Evolutionary conservation across 2,797 vertebrate species (phyloP), one percentile per base, ranked within the genome.

Genomic region (Diplodus sargus): DNA sequence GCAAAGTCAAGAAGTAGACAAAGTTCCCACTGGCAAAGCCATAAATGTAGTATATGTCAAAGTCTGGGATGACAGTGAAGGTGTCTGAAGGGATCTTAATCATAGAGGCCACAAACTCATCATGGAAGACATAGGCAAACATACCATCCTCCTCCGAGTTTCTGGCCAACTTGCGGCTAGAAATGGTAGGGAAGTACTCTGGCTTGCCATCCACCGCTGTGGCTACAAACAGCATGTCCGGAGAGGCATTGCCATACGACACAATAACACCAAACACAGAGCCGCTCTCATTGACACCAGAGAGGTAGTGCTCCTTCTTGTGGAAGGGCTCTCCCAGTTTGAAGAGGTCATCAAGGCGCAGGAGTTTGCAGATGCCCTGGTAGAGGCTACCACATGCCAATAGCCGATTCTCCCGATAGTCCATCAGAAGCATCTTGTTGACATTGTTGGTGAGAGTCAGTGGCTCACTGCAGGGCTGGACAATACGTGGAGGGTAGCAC

Each of bases 71-170:
- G 76, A 99, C 96, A 0, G 98, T 99, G 83, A 99, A 99, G 6
- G 98, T 99, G 70, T 99, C 98, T 0, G 98, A 99, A 1, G 98
- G 98, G 88, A 99, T 99, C 89, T 99, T 99, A 86, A 99, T 99
- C 97, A 99, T 98, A 0, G 98, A 99, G 48, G 98, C 98, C 89
- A 99, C 97, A 89, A 99, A 99, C 87, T 99, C 98, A 0, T 99
- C 98, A 0, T 99, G 98, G 93, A 99, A 99, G 90, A 99, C 98
- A 0, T 99, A 99, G 0, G 98, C 97, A 20, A 99, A 99, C 98
- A 99, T 99, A 82, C 97, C 96, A 0, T 99, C 98, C 0, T 97
- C 98, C 92, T 99, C 98, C 0, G 98, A 98, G 93, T 99, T 99
- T 88, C 96, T 97, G 70, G 97, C 97, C 86, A 99, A 92, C 91